Conservation (phyloP, 2,113 vertebrate species). For the Eclectus roratus region DNA sequence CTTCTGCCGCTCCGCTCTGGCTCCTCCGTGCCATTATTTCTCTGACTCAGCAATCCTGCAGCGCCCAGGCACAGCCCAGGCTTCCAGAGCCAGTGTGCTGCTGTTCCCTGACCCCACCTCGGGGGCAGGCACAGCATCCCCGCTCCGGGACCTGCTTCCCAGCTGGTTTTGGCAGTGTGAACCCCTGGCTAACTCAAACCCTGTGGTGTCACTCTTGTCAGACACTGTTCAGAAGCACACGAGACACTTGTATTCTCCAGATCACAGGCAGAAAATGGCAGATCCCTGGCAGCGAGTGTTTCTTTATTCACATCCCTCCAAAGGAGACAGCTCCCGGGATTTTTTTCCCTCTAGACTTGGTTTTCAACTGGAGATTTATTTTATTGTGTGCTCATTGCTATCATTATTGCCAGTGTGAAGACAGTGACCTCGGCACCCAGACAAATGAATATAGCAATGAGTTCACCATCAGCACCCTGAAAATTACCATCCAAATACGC, state of each 20-base stretch:
- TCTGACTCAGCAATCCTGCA: not conserved
- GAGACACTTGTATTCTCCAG: not conserved
- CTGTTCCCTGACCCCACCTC: accelerated
- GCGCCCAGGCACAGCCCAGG: accelerated
- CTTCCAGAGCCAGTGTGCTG: not conserved
- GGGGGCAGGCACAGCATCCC: not conserved
- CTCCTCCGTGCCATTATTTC: not conserved
- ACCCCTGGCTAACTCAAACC: not conserved
- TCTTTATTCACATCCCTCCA: not conserved
- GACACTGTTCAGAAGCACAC: not conserved
- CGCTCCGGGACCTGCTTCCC: not conserved
- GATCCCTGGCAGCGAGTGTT: not conserved
- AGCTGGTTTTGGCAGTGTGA: not conserved
- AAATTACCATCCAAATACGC: not conserved
- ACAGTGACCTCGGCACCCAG: not conserved
- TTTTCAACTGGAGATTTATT: not conserved
- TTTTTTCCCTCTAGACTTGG: not conserved
- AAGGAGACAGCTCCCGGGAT: not conserved
- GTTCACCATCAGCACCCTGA: not conserved
- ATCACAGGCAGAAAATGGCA: not conserved
- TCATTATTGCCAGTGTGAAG: not conserved
- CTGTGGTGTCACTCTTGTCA: accelerated
- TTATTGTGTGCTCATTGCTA: not conserved
- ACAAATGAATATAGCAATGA: not conserved
- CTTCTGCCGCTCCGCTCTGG: accelerated